These are phyloP conservation scores for Daubentonia madagascariensis DNA, from an alignment of 2,113 vertebrate genomes.

Conservation along the genomic window DNA sequence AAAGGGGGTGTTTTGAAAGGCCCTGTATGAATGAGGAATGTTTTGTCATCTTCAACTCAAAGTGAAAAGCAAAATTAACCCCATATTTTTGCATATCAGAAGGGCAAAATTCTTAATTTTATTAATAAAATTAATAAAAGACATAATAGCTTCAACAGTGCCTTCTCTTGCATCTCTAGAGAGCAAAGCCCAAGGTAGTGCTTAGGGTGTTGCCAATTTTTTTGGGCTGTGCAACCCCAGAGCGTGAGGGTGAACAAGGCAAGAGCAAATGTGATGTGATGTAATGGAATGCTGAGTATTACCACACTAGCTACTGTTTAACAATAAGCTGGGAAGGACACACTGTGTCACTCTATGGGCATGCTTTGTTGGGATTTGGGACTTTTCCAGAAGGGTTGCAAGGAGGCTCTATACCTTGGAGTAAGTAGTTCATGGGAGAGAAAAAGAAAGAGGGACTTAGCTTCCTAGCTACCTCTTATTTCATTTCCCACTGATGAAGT, in stretches of 20 bases:
- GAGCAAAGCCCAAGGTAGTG: background rate
- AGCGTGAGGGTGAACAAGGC: background rate
- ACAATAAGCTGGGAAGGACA: background rate
- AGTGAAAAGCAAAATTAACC: background rate
- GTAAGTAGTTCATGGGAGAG: background rate
- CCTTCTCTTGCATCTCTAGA: background rate
- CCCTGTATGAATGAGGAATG: background rate
- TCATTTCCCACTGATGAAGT: background rate
- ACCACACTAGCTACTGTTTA: background rate
- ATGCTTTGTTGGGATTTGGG: background rate
- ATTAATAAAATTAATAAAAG: background rate
- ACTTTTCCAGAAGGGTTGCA: background rate
- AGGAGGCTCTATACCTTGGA: background rate
- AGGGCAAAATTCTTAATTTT: background rate
- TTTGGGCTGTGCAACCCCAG: background rate
- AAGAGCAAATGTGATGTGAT: background rate
- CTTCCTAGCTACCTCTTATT: background rate
- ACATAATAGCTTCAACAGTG: background rate
- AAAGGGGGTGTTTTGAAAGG: background rate
- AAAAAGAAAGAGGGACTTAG: background rate
- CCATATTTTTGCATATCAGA: background rate
- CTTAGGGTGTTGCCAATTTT: background rate
- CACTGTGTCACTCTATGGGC: rapidly evolving
- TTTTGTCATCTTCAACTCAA: background rate
- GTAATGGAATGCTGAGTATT: background rate